These are phyloP conservation scores for Calliphora vomitoria DNA, from an alignment of 2,888 invertebrate species.

Conservation along the genomic window DNA sequence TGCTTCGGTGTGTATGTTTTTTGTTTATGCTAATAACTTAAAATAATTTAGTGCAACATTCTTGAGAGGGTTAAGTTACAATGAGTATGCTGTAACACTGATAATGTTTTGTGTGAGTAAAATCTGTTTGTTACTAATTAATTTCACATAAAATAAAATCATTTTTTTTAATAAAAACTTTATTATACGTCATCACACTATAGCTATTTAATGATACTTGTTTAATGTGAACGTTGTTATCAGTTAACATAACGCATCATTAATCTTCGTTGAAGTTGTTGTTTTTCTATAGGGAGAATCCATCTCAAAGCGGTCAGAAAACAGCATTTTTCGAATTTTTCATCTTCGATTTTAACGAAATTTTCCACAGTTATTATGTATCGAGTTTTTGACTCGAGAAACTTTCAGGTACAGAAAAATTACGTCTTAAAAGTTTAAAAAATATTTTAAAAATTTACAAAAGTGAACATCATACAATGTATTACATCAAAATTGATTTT, in stretches of 20 bases:
- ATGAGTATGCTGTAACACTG: not conserved
- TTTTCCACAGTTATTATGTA: too few relatives aligned
- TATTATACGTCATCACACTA: not conserved
- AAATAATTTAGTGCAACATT: not conserved
- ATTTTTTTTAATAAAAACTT: not conserved
- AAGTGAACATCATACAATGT: too few relatives aligned
- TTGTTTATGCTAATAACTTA: too few relatives aligned
- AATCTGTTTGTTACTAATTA: conserved; percentile 48
- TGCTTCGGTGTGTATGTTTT: too few relatives aligned
- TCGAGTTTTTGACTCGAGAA: too few relatives aligned
- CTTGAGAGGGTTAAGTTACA: conserved; percentile 1
- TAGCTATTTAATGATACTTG: conserved; percentile 12
- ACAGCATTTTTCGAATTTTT: too few relatives aligned
- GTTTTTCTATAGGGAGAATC: not conserved
- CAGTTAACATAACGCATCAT: conserved; percentile 70
- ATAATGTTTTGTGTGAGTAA: not conserved
- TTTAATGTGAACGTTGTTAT: conserved; percentile 55
- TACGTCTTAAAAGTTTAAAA: too few relatives aligned
- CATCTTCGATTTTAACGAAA: too few relatives aligned
- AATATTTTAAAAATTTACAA: too few relatives aligned
- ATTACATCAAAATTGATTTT: too few relatives aligned
- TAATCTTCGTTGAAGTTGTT: conserved; percentile 69
- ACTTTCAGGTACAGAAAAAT: too few relatives aligned
- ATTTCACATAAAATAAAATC: conserved; percentile 56
- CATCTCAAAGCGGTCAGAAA: too few relatives aligned